phyloP scores from a whole-genome alignment of 2,888 invertebrate genomes.

The Rhamphomyia laevipes region DNA sequence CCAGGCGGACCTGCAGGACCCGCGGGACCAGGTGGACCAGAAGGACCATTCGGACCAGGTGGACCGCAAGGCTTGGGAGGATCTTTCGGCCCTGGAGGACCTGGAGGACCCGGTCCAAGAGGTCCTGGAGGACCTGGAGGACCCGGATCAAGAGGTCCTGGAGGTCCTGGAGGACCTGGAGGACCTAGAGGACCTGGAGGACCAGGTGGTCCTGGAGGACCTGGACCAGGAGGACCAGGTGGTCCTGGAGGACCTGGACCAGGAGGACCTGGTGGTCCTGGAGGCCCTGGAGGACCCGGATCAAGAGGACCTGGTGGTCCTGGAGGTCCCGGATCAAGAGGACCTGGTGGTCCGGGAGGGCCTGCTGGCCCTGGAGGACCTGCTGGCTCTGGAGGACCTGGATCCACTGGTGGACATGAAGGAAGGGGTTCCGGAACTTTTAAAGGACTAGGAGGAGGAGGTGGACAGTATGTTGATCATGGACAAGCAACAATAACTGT shows the following conservation, averaged over 20 bases:
- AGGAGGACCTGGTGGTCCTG: neutral
- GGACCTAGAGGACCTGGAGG: constrained; percentile 11
- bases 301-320: constrained; percentile 2
- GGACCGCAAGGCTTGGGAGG: constrained; percentile 7
- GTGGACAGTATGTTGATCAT: neutral
- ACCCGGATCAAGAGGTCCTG: constrained; percentile 11
- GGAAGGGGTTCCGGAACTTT: constrained; percentile 4
- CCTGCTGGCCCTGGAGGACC: constrained; percentile 8
- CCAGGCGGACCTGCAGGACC: constrained; percentile 1
- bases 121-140: constrained; percentile 19
- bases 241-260: constrained; percentile 10
- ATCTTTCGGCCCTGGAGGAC: neutral
- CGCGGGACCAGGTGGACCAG: constrained; percentile 6
- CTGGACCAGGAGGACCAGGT: constrained; percentile 7
- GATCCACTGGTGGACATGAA: constrained; percentile 6
- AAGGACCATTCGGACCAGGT: constrained; percentile 10
- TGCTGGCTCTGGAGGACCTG: constrained; percentile 1
- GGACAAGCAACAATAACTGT: too few species aligned
- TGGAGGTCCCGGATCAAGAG: constrained; percentile 7
- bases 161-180: constrained; percentile 8
- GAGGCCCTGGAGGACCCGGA: neutral
- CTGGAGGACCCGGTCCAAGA: constrained; percentile 2
- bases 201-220: constrained; percentile 9
- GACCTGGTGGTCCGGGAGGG: constrained; percentile 7
- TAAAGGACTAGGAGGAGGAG: constrained; percentile 3